Base-by-base conservation (phyloP, 2,113 vertebrate species). In the Phylloscopus trochilus region DNA sequence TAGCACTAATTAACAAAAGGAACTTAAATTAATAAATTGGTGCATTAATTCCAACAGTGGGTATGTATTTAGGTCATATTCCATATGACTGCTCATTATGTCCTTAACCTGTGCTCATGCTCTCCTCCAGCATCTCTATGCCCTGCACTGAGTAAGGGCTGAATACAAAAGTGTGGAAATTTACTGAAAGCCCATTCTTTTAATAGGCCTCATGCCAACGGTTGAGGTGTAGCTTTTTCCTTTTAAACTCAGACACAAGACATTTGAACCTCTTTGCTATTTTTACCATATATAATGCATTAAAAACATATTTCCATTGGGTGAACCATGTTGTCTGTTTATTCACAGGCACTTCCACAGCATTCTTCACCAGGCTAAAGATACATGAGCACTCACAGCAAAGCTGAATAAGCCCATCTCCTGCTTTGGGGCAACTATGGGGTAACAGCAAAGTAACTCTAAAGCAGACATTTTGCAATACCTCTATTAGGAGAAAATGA, bases 1-100 rank as follows among this genome's bases (percentile, higher is more conserved):
- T 78, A 94, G 33, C 53, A 52, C 37, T 63, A 78, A 66, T 30
- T 74, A 94, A 78, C 75, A 72, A 68, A 81, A 75, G 72, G 64
- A 68, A 85, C 33, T 92, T 52, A 83, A 14, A 84, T 82, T 66
- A 86, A 59, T 53, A 51, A 41, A 62, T 43, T 12, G n/a, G 55
- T 84, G 37, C 10, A 22, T 59, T 75, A 80, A 83, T 91, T 89
- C 62, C 59, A 60, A 60, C 14, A 74, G 47, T 23, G 76, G 70
- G 59, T 92, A 64, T 64, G 60, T 86, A 78, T 70, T 58, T 68
- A 93, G 83, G 66, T 89, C 91, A 86, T 82, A 74, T 60, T 89
- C 83, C 89, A 49, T 53, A 75, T 6, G 49, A 91, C 83, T 49
- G 37, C 77, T 92, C 52, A 79, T 52, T 78, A 91, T 35, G 44